Conservation (phyloP, 2,113 vertebrate species). For the Laterallus jamaicensis region DNA sequence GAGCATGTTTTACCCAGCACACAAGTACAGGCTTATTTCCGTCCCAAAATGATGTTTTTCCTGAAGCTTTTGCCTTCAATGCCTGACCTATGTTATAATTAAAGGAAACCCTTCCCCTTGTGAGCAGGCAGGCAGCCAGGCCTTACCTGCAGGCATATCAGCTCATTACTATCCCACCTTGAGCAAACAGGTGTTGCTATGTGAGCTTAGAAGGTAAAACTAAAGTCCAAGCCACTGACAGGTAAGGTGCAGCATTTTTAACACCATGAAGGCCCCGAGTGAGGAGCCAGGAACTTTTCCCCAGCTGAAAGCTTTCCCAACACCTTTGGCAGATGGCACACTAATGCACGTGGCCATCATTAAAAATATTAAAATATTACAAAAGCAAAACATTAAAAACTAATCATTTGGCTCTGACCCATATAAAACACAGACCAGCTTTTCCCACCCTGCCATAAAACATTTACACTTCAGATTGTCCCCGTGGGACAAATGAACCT, state of each 20-base stretch:
- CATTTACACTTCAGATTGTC: background rate
- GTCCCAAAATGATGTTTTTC: background rate
- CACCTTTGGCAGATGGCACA: background rate
- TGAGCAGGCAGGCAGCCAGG: conserved; percentile 38
- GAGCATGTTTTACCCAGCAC: background rate
- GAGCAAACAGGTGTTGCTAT: conserved; percentile 75
- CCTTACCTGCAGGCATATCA: conserved; percentile 45
- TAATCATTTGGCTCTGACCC: background rate
- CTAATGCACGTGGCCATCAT: background rate
- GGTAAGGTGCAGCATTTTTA: background rate
- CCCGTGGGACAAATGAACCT: background rate
- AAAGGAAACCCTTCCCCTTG: background rate
- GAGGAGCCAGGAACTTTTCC: background rate
- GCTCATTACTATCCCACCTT: conserved; percentile 61
- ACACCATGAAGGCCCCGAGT: background rate
- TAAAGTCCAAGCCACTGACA: background rate
- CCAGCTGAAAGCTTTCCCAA: conserved; percentile 25
- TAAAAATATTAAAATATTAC: background rate
- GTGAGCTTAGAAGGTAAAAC: conserved; percentile 21
- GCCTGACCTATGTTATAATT: conserved; percentile 7
- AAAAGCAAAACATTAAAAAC: background rate
- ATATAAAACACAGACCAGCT: background rate
- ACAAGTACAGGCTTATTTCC: conserved; percentile 13
- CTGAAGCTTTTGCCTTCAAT: background rate
- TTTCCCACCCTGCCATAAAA: background rate